These are phyloP conservation scores for Dasypogon diadema DNA, from an alignment of 2,888 invertebrate species.

Conservation along the genomic window DNA sequence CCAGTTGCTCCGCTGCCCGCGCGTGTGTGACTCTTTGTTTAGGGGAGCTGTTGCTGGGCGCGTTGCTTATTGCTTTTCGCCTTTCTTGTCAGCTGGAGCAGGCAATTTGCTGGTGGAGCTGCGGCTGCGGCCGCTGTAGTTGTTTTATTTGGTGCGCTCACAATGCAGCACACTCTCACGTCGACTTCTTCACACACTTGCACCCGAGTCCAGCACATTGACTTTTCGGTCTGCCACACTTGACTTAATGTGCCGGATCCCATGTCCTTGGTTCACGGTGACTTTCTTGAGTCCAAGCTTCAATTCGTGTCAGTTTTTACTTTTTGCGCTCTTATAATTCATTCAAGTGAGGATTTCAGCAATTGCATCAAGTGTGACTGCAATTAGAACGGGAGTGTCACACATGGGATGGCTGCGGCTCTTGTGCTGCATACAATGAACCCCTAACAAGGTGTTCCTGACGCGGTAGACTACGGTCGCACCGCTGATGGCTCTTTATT, in stretches of 20 bases:
- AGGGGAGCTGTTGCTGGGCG: conserved; percentile 30
- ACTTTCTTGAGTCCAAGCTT: background rate
- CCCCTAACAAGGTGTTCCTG: too few species aligned
- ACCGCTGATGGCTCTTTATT: too few species aligned
- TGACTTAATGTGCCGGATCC: conserved; percentile 25
- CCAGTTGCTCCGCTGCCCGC: background rate
- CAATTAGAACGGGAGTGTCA: background rate
- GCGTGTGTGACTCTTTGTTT: conserved; percentile 12
- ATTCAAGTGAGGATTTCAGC: conserved; percentile 27
- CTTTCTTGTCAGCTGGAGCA: background rate
- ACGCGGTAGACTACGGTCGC: too few species aligned
- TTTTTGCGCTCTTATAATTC: conserved; percentile 5
- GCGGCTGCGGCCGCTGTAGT: background rate
- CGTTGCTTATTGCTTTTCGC: conserved; percentile 26
- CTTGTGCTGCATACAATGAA: too few species aligned
- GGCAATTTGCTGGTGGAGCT: too few species aligned
- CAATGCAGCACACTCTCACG: conserved; percentile 1
- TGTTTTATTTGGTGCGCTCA: conserved; percentile 3
- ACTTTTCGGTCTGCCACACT: conserved; percentile 21
- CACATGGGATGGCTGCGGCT: too few species aligned
- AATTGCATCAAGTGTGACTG: conserved; percentile 10
- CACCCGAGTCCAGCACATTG: background rate
- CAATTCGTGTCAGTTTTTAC: background rate
- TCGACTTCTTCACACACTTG: background rate
- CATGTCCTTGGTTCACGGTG: conserved; percentile 36